Percentiles rank a stretch among this genome's conserved stretches.
Conservation (phyloP, 2,888 invertebrate species). For the Sesia apiformis region DNA sequence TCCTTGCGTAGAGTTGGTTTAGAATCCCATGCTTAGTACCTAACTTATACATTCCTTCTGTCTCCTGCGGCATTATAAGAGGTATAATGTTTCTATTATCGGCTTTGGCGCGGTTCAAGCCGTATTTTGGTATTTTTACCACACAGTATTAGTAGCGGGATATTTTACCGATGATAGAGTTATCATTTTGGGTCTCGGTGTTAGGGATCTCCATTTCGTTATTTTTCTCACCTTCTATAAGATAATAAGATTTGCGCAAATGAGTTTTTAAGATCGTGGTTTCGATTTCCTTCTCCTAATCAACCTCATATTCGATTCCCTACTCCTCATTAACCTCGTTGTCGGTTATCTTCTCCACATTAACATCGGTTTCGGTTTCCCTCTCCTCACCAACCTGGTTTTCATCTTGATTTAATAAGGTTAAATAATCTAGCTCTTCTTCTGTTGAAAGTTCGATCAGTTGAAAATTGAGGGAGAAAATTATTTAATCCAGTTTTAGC, state of each 20-base stretch:
- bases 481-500: too few species aligned
- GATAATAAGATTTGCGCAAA: slow-evolving; percentile 1
- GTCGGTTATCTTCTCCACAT: too few species aligned
- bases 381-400: not conserved
- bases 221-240: not conserved
- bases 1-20: slow-evolving; percentile 8
- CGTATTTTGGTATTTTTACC: slow-evolving; percentile 5
- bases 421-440: slow-evolving; percentile 8
- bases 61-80: slow-evolving; percentile 2
- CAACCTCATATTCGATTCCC: too few species aligned
- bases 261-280: not conserved
- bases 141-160: slow-evolving; percentile 2
- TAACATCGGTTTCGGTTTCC: not conserved
- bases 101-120: slow-evolving; percentile 4
- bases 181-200: slow-evolving; percentile 4
- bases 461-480: too few species aligned
- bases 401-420: not conserved
- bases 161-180: slow-evolving; percentile 3
- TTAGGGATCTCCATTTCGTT: not conserved
- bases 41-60: slow-evolving; percentile 3
- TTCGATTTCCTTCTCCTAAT: too few species aligned
- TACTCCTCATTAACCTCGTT: too few species aligned
- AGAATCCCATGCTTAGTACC: slow-evolving; percentile 9
- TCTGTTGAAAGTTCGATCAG: slow-evolving; percentile 4
- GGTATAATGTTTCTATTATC: not conserved